phyloP scores from a whole-genome alignment of 1,140 invertebrate genomes.

The Camponotus vicinus region DNA sequence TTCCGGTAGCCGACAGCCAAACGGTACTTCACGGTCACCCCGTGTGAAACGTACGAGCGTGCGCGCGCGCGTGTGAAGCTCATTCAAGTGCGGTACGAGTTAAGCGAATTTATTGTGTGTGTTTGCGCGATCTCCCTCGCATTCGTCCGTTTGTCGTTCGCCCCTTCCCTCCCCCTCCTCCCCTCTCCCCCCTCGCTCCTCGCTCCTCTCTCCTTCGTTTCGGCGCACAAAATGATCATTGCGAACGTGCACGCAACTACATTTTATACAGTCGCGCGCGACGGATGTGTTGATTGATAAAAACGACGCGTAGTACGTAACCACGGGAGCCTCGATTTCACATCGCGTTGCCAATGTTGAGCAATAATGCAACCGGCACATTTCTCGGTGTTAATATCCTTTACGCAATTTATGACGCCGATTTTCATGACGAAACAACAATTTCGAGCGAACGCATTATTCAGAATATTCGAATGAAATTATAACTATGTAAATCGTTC shows the following conservation, averaged over 20 bases:
- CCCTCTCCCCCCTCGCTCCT: not conserved
- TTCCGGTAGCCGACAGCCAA: conserved; percentile 8
- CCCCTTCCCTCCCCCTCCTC: not conserved
- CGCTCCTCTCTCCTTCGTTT: not conserved
- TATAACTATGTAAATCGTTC: not conserved
- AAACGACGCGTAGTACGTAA: conserved; percentile 43
- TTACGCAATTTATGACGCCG: not conserved
- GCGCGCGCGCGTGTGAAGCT: conserved; percentile 45
- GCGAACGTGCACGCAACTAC: conserved; percentile 61
- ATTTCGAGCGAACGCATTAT: not conserved
- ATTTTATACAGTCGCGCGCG: conserved; percentile 46
- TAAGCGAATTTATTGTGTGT: conserved; percentile 57
- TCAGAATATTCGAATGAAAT: not conserved
- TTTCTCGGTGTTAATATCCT: not conserved
- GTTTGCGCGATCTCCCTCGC: conserved; percentile 1
- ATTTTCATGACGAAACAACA: not conserved
- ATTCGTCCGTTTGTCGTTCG: conserved; percentile 14
- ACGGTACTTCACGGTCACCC: conserved; percentile 53
- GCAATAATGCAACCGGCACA: not conserved
- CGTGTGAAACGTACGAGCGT: conserved; percentile 39
- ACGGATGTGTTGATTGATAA: conserved; percentile 45
- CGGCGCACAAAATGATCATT: conserved; percentile 60
- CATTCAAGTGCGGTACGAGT: conserved; percentile 59
- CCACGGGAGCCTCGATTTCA: conserved; percentile 1
- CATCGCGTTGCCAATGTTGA: not conserved